Evolutionary conservation across 2,797 vertebrate species (phyloP).

Genomic region (Acanthornis magna): DNA sequence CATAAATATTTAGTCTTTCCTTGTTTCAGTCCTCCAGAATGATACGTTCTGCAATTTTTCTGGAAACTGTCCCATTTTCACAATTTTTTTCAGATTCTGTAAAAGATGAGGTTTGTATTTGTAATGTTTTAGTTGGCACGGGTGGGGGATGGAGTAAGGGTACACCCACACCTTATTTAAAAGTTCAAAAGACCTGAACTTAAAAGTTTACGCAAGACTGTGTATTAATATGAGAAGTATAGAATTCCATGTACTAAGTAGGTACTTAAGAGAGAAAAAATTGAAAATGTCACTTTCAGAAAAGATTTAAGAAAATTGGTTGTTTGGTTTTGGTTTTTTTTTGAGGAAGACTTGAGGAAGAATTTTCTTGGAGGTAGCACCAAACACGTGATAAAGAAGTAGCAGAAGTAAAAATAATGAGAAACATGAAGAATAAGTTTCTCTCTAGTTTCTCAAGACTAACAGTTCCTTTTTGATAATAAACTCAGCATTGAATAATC

Average conservation of each 20-base stretch:
- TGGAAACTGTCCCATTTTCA: background rate
- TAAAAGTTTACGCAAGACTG: background rate
- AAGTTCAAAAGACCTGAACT: background rate
- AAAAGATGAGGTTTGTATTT: background rate
- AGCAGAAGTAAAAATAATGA: background rate
- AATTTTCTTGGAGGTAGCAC: background rate
- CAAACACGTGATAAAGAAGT: background rate
- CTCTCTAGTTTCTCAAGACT: background rate
- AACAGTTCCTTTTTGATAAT: background rate
- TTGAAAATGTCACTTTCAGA: background rate
- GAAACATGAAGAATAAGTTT: background rate
- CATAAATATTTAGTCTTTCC: background rate
- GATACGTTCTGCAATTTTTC: background rate
- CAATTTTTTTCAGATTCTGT: background rate
- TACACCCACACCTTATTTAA: background rate
- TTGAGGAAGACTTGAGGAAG: background rate
- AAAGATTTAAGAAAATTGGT: background rate
- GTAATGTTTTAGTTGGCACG: background rate
- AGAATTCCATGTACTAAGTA: background rate
- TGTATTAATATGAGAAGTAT: background rate
- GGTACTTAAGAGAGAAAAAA: background rate
- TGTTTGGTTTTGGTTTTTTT: background rate
- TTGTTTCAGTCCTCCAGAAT: background rate
- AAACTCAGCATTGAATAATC: slow-evolving; percentile 22
- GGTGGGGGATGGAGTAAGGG: fast-evolving